Base-by-base conservation (phyloP, 2,797 vertebrate species). In the Enteromius paludinosus region DNA sequence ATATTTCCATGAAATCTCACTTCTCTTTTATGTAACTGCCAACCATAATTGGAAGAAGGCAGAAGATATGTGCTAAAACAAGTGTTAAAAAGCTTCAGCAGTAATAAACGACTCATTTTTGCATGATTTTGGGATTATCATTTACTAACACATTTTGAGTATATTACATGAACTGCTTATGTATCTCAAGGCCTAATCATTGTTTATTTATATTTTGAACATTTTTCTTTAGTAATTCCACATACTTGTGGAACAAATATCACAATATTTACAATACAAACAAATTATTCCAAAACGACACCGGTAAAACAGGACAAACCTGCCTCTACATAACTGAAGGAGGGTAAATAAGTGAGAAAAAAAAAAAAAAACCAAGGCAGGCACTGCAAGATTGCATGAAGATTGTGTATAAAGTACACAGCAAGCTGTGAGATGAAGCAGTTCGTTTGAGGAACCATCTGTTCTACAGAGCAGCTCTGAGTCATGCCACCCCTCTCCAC, bases 401-500 rank as follows among this genome's bases (percentile, higher is more conserved):
- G 69, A 17, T 38, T 23, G 33, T 38, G 43, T 52, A 35, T 64
- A 54, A 64, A 81, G 81, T 83, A 83, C 83, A 85, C 83, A 78
- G 80, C 78, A 28, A 84, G 83, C 76, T 70, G 59, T 49, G 78
- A 69, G 79, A 79, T 35, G 66, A 33, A 74, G 73, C 56, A 69
- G 56, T 75, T 62, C 28, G 28, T 72, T 79, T 80, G 70, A 77
- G 77, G 45, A 80, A 83, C 85, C 85, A 86, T 86, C 85, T 86
- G 81, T 83, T 86, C 85, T 65, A 43, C 73, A 38, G 66, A 70
- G 35, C 56, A 71, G 85, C 72, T 83, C 71, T 76, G 85, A 86
- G 78, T 83, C 81, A 83, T 78, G 18, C 73, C 45, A n/a, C n/a
- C 61, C 61, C 59, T 49, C 80, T 78, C 45, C 33, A 76, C 43